phyloP scores from a whole-genome alignment of 1,140 invertebrate species.

The Drosophila ohnishii region DNA sequence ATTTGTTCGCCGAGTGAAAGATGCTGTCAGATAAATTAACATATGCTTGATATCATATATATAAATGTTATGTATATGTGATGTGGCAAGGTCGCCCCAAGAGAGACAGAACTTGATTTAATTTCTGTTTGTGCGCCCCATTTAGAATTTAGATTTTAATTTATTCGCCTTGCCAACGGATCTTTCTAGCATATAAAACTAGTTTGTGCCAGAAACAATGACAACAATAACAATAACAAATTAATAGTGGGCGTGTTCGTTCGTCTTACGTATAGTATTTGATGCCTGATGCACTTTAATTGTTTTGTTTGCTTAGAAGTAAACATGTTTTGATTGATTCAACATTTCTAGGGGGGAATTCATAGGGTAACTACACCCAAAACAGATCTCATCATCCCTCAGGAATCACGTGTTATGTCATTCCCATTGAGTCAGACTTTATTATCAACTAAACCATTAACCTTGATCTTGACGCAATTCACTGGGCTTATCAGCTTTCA shows the following conservation, averaged over 20 bases:
- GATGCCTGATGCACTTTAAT: slow-evolving; percentile 59
- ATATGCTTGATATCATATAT: slow-evolving; percentile 25
- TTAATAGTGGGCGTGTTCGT: slow-evolving; percentile 65
- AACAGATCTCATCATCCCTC: slow-evolving; percentile 8
- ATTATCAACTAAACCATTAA: slow-evolving; percentile 45
- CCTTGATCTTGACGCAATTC: slow-evolving; percentile 39
- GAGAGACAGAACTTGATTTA: slow-evolving; percentile 35
- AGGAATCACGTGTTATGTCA: slow-evolving; percentile 42
- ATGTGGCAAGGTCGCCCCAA: slow-evolving; percentile 45
- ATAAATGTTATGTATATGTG: background rate
- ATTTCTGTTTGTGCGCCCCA: slow-evolving; percentile 62
- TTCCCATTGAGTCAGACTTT: slow-evolving; percentile 2
- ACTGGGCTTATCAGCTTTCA: slow-evolving; percentile 28
- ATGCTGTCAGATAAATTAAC: slow-evolving; percentile 46
- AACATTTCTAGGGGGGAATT: slow-evolving; percentile 15
- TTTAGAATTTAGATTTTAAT: slow-evolving; percentile 61
- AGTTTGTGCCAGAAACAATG: slow-evolving; percentile 53
- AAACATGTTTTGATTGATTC: slow-evolving; percentile 59
- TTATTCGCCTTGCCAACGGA: slow-evolving; percentile 62
- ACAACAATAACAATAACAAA: slow-evolving; percentile 42
- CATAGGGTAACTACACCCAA: background rate
- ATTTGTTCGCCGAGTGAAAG: slow-evolving; percentile 21
- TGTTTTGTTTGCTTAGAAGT: slow-evolving; percentile 65
- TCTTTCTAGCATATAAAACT: slow-evolving; percentile 63
- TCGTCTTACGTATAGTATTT: slow-evolving; percentile 32